Evolutionary conservation across 2,888 invertebrate genomes (phyloP), one percentile per base, ranked within the genome.

Genomic region (Aethes cnicana): DNA sequence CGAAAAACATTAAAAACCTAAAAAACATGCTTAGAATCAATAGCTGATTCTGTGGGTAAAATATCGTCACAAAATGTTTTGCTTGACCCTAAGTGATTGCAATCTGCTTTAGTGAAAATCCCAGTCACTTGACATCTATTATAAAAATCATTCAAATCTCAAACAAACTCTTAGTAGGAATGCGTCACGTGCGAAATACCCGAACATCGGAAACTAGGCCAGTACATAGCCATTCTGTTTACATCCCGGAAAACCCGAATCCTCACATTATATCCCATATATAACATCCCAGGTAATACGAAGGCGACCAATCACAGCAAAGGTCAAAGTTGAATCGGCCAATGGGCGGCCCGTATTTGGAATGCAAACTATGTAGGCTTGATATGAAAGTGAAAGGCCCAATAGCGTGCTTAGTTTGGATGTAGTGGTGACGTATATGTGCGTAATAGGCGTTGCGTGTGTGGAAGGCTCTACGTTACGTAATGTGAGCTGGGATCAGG

Each of bases 311-410:
- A 86, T 85, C 69, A 70, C 67, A 64, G 60, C 69, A 77, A 85
- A 85, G 84, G 85, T 85, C 85, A 84, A 68, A 74, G 67, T 68
- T 69, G 57, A 69, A 71, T 59, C 78, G 74, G 61, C 84, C 83
- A 85, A 85, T 82, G 59, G 65, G 61, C 59, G 66, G 59, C 64
- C 69, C 62, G 58, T 57, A 56, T 74, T 62, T 63, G 83, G 81
- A 72, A 86, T 85, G 77, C 77, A 60, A 81, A 85, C 84, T 84
- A 84, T 83, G 87, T 86, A 85, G 84, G 88, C 80, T 81, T 73
- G 64, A 70, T 77, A 64, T 64, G 82, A 84, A 78, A 87, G 85
- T 78, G 85, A 87, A 85, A 87, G 83, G 71, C 63, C 87, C 84
- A 88, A 88, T 87, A 64, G 77, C 66, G 62, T 53, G 64, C 66